These are phyloP conservation scores for Campylomormyrus numenius DNA, from an alignment of 2,113 vertebrate genomes.

Conservation along the genomic window DNA sequence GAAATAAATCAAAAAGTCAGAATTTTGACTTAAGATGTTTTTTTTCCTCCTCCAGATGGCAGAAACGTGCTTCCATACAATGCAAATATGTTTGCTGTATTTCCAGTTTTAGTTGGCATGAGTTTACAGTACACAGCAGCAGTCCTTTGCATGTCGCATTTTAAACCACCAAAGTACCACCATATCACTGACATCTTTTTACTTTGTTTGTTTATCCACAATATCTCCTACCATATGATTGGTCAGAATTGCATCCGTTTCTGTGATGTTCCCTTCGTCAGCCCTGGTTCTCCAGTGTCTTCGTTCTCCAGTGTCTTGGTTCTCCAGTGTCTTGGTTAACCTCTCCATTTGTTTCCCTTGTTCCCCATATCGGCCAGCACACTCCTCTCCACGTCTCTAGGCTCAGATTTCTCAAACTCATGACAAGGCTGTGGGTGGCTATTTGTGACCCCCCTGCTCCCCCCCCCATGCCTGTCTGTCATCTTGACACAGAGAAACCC, in stretches of 20 bases:
- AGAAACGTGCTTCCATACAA: neutral
- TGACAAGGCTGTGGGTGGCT: neutral
- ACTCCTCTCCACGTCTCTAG: neutral
- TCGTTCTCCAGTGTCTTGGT: no score
- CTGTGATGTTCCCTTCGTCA: neutral
- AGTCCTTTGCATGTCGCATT: neutral
- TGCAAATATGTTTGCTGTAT: neutral
- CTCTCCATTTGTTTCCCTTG: neutral
- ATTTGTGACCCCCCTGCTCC: neutral
- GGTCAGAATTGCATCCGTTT: neutral
- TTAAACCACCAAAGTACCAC: neutral
- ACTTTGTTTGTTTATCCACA: neutral
- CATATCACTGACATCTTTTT: neutral
- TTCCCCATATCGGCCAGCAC: neutral
- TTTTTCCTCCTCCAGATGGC: neutral
- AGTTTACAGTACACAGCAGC: neutral
- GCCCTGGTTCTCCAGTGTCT: no score
- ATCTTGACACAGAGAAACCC: neutral
- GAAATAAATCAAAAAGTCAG: neutral
- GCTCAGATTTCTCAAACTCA: constrained; percentile 2
- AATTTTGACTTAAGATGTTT: neutral
- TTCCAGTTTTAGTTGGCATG: neutral
- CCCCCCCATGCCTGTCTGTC: neutral
- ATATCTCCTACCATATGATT: neutral
- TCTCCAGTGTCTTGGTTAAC: neutral